These are phyloP conservation scores for Sycophila texana DNA, from an alignment of 2,888 invertebrate species.

Conservation along the genomic window DNA sequence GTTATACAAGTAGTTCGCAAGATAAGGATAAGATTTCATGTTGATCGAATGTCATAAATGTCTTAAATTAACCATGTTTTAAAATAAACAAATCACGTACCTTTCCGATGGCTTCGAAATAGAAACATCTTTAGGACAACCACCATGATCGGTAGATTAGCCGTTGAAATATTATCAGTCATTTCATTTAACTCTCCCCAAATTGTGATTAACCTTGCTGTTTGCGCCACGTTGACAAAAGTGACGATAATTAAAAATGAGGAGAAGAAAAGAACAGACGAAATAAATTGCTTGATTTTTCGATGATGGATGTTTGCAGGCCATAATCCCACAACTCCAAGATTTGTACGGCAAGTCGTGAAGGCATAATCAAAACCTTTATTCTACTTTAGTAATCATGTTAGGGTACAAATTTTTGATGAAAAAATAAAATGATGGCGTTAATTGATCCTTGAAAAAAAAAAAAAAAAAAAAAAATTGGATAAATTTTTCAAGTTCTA, in stretches of 20 bases:
- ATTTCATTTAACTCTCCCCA: constrained; percentile 49
- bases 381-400: no score
- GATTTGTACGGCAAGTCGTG: constrained; percentile 31
- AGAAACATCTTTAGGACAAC: constrained; percentile 48
- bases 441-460: no score
- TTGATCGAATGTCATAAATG: no score
- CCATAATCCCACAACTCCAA: constrained; percentile 54
- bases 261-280: background rate
- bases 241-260: constrained; percentile 27
- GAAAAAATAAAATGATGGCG: no score
- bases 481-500: no score
- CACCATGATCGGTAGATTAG: constrained; percentile 43
- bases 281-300: background rate
- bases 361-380: constrained; percentile 46
- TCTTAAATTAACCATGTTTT: background rate
- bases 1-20: background rate
- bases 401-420: no score
- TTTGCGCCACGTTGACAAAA: constrained; percentile 49
- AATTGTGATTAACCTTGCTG: constrained; percentile 42
- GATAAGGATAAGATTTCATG: no score
- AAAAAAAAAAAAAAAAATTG: no score
- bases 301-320: constrained; percentile 16
- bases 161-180: constrained; percentile 51
- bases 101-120: constrained; percentile 39
- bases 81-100: constrained; percentile 23